Evolutionary conservation across 2,797 vertebrate species (phyloP).

Genomic region (Lycodopsis pacificus): DNA sequence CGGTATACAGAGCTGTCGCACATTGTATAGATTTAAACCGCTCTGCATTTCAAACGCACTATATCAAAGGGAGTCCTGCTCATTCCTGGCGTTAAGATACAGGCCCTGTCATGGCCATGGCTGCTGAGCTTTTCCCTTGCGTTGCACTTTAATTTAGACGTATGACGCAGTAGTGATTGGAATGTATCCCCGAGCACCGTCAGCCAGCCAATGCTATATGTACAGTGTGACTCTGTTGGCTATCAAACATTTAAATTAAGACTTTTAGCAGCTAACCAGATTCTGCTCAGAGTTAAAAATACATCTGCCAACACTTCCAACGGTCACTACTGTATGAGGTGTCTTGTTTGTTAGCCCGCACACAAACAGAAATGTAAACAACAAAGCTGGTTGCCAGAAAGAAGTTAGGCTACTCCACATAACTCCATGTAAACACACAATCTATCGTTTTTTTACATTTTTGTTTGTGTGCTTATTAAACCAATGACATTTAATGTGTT

Average conservation of each 20-base stretch:
- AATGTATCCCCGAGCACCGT: slow-evolving; percentile 34
- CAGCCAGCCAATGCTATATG: slow-evolving; percentile 3
- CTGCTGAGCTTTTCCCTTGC: slow-evolving; percentile 42
- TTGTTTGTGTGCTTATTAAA: neutral
- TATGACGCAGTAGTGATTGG: slow-evolving; percentile 39
- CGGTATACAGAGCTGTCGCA: slow-evolving; percentile 62
- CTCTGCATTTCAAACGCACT: slow-evolving; percentile 27
- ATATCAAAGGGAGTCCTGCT: slow-evolving; percentile 42
- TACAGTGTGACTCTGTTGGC: slow-evolving; percentile 15
- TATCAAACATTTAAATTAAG: slow-evolving; percentile 11
- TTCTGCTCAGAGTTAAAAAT: neutral
- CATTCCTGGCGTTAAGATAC: slow-evolving; percentile 45
- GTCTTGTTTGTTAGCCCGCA: neutral
- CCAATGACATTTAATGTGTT: neutral
- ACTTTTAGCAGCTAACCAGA: neutral
- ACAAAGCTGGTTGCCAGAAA: neutral
- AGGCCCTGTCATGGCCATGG: slow-evolving; percentile 31
- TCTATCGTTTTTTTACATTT: neutral
- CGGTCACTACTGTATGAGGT: neutral
- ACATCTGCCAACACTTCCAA: neutral
- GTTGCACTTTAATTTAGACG: slow-evolving; percentile 37
- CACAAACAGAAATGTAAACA: neutral
- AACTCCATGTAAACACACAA: neutral
- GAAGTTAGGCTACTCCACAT: neutral
- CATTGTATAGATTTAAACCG: slow-evolving; percentile 40